Evolutionary conservation across 2,797 vertebrate species (phyloP).

Genomic region (Acanthurus tractus): DNA sequence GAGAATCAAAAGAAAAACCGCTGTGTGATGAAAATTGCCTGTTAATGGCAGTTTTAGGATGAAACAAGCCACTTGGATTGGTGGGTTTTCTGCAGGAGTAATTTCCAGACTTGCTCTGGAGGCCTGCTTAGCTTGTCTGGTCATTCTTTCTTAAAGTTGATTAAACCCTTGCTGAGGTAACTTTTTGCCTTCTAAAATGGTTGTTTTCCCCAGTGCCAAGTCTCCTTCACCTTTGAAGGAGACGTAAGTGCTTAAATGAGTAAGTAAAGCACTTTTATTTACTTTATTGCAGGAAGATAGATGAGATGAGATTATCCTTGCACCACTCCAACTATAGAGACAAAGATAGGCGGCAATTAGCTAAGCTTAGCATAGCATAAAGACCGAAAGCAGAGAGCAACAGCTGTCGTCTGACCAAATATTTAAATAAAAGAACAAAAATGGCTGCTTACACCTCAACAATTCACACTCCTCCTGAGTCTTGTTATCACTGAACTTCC

Average conservation of each 20-base stretch:
- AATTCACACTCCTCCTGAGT: neutral
- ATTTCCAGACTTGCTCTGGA: constrained; percentile 32
- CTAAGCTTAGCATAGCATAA: neutral
- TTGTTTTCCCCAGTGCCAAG: neutral
- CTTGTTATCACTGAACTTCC: neutral
- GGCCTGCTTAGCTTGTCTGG: constrained; percentile 22
- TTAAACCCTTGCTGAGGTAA: constrained; percentile 8
- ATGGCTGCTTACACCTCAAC: neutral
- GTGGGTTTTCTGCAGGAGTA: constrained; percentile 27
- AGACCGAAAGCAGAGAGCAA: neutral
- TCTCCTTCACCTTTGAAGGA: neutral
- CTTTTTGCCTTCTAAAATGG: neutral
- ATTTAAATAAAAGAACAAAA: too few relatives aligned
- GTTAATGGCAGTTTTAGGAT: constrained; percentile 12
- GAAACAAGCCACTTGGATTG: neutral
- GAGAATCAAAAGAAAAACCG: constrained; percentile 65
- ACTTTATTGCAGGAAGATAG: too few relatives aligned
- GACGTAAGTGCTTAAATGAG: neutral
- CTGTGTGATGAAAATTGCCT: constrained; percentile 42
- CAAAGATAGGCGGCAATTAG: too few relatives aligned
- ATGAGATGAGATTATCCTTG: neutral
- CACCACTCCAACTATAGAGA: neutral
- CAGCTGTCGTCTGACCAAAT: too few relatives aligned
- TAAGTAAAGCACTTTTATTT: neutral
- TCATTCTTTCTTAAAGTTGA: constrained; percentile 19